A percentile compares a stretch with the other conserved stretches of the same genome.
These are phyloP conservation scores for Diprion similis DNA, from an alignment of 1,140 invertebrate species.

Conservation along the genomic window DNA sequence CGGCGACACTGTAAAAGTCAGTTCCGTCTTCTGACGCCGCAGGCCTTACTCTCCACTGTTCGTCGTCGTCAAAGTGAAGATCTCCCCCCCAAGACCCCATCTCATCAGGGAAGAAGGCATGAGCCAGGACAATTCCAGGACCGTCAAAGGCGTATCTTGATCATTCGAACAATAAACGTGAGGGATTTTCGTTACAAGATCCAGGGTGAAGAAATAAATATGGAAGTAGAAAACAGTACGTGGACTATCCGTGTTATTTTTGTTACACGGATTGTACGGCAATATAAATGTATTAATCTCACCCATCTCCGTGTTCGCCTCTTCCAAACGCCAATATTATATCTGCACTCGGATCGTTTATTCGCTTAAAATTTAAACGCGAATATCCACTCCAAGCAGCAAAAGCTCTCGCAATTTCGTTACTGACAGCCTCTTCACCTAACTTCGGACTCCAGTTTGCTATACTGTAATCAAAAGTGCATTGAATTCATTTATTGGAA, in stretches of 20 bases:
- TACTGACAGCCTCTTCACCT: slow-evolving; percentile 58
- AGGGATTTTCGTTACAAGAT: background rate
- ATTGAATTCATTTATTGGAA: background rate
- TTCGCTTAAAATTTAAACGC: slow-evolving; percentile 63
- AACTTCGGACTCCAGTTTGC: slow-evolving; percentile 71
- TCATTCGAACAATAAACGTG: background rate
- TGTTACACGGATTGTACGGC: slow-evolving; percentile 9
- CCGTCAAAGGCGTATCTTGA: slow-evolving; percentile 74
- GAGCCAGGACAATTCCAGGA: slow-evolving; percentile 73
- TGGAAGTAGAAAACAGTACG: background rate
- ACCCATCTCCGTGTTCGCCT: slow-evolving; percentile 71
- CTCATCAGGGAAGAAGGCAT: slow-evolving; percentile 76
- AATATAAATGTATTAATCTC: slow-evolving; percentile 36
- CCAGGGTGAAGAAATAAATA: too few relatives aligned
- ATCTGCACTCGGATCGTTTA: slow-evolving; percentile 62
- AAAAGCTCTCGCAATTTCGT: slow-evolving; percentile 66
- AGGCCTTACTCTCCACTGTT: slow-evolving; percentile 67
- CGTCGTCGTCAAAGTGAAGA: slow-evolving; percentile 81
- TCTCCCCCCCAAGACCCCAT: slow-evolving; percentile 65
- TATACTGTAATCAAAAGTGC: slow-evolving; percentile 60
- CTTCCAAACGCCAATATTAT: slow-evolving; percentile 71
- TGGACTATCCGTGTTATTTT: slow-evolving; percentile 11
- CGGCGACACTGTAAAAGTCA: slow-evolving; percentile 78
- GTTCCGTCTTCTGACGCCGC: slow-evolving; percentile 60
- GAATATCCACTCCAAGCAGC: slow-evolving; percentile 70